Evolutionary conservation across 2,797 vertebrate genomes (phyloP).

Genomic region (Cuniculus paca): DNA sequence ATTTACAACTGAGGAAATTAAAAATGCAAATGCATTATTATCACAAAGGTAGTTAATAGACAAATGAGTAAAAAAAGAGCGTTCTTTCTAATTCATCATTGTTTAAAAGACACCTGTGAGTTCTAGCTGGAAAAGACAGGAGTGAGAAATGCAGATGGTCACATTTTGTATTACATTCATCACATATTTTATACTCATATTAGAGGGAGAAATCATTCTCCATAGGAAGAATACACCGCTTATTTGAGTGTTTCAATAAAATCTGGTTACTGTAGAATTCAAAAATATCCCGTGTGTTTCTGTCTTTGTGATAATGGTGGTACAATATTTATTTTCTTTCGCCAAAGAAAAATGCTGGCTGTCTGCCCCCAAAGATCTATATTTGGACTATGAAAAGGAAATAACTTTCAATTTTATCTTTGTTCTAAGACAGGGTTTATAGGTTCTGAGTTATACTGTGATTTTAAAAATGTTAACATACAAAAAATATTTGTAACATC

Average conservation of each 20-base stretch:
- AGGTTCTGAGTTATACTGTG: not conserved
- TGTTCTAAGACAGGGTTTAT: constrained; percentile 42
- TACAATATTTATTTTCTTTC: constrained; percentile 72
- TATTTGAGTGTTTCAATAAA: constrained; percentile 80
- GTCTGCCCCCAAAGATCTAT: constrained; percentile 42
- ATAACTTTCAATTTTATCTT: constrained; percentile 66
- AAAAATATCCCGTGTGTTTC: constrained; percentile 1
- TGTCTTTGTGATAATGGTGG: constrained; percentile 16
- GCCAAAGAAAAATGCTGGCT: constrained; percentile 65
- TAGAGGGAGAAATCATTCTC: constrained; percentile 71
- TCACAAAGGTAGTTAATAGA: constrained; percentile 89
- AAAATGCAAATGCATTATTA: constrained; percentile 91
- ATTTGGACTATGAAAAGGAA: constrained; percentile 60
- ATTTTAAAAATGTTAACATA: constrained; percentile 41
- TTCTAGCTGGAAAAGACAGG: constrained; percentile 86
- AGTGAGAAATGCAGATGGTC: constrained; percentile 86
- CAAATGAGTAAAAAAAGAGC: constrained; percentile 85
- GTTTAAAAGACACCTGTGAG: constrained; percentile 89
- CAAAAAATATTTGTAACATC: constrained; percentile 46
- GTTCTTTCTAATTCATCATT: constrained; percentile 88
- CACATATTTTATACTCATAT: constrained; percentile 82
- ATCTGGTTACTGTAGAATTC: constrained; percentile 45
- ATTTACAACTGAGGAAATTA: constrained; percentile 90
- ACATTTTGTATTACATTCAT: constrained; percentile 83
- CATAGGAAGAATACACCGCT: constrained; percentile 66